Conservation (phyloP, 2,797 vertebrate genomes). For the Acanthopagrus latus region DNA sequence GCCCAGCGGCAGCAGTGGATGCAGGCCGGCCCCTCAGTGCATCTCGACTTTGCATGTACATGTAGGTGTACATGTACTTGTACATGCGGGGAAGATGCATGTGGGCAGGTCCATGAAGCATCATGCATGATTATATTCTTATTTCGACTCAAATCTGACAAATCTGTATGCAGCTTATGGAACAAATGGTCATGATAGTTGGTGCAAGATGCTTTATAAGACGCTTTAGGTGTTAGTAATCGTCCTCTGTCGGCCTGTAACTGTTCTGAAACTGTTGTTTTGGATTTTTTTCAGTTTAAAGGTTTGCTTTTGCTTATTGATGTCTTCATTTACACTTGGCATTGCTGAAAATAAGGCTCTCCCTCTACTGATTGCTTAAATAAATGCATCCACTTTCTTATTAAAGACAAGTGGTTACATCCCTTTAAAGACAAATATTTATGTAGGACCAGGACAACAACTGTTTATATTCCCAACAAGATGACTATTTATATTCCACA, state of each 20-base stretch:
- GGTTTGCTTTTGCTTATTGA: too few species aligned
- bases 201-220: too few species aligned
- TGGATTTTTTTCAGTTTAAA: too few species aligned
- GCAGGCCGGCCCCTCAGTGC: conserved; percentile 8
- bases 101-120: not conserved
- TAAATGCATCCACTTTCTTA: too few species aligned
- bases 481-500: not conserved
- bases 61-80: not conserved
- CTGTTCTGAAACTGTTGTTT: too few species aligned
- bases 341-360: too few species aligned
- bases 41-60: not conserved
- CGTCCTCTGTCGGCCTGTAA: too few species aligned
- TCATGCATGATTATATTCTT: too few species aligned
- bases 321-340: too few species aligned
- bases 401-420: not conserved
- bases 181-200: not conserved
- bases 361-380: too few species aligned
- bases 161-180: not conserved
- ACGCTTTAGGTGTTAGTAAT: too few species aligned
- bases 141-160: not conserved
- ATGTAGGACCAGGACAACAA: not conserved
- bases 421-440: not conserved
- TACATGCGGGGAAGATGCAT: not conserved
- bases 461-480: not conserved
- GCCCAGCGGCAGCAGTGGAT: conserved; percentile 6